These are phyloP conservation scores for Apeira syringaria DNA, from an alignment of 2,888 invertebrate genomes.

Conservation along the genomic window DNA sequence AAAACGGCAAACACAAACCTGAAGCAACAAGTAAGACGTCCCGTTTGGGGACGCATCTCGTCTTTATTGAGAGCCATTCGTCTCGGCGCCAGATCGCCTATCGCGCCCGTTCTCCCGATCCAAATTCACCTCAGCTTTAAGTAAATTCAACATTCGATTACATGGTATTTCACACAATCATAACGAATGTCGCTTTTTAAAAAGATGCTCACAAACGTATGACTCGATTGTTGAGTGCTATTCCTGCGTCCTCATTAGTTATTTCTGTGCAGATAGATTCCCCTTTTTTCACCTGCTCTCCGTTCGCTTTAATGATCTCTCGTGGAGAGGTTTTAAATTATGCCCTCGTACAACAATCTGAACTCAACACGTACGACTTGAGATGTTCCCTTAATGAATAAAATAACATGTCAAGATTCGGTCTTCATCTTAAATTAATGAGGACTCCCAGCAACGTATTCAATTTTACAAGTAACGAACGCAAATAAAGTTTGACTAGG, in stretches of 20 bases:
- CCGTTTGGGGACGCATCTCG: slow-evolving; percentile 61
- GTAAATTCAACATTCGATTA: slow-evolving; percentile 18
- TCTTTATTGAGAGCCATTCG: slow-evolving; percentile 65
- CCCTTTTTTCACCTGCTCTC: slow-evolving; percentile 40
- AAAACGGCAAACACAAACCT: slow-evolving; percentile 41
- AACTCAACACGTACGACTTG: slow-evolving; percentile 66
- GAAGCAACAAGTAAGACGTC: slow-evolving; percentile 74
- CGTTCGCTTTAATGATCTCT: slow-evolving; percentile 66
- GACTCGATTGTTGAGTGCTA: slow-evolving; percentile 8
- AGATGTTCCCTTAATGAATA: slow-evolving; percentile 75
- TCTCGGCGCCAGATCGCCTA: slow-evolving; percentile 52
- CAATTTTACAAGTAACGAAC: slow-evolving; percentile 77
- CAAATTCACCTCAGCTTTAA: slow-evolving; percentile 15
- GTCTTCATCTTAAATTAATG: slow-evolving; percentile 81
- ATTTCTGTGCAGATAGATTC: slow-evolving; percentile 33
- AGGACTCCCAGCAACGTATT: slow-evolving; percentile 72
- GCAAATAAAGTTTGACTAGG: slow-evolving; percentile 68
- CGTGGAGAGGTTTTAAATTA: slow-evolving; percentile 75
- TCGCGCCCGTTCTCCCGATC: slow-evolving; percentile 23
- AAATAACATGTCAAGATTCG: slow-evolving; percentile 80
- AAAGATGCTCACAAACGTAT: slow-evolving; percentile 17
- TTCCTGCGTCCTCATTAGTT: slow-evolving; percentile 18
- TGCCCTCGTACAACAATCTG: slow-evolving; percentile 73
- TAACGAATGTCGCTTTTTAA: slow-evolving; percentile 14
- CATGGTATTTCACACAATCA: slow-evolving; percentile 17